Base-by-base conservation (phyloP, 53 echinoderm and acorn worm genomes). In the Hippasteria phrygiana region DNA sequence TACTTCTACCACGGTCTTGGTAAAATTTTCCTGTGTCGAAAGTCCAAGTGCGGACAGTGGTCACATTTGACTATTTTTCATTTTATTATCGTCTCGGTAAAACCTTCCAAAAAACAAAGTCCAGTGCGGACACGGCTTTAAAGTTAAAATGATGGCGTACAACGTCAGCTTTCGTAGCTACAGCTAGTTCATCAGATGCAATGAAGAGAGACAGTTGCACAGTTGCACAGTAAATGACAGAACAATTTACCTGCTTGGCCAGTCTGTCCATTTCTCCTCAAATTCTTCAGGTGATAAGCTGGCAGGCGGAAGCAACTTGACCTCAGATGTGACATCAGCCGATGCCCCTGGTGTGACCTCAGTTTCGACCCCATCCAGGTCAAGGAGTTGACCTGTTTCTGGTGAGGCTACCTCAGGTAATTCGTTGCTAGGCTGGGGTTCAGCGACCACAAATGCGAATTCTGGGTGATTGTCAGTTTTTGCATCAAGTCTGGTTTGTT, bases 181-280 rank as follows among this genome's bases (percentile, higher is more conserved):
- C n/a, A n/a, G n/a, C n/a, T n/a, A n/a, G n/a, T n/a, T n/a, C n/a
- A n/a, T n/a, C n/a, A n/a, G n/a, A n/a, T n/a, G n/a, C n/a, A n/a
- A n/a, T n/a, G n/a, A n/a, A n/a, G n/a, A n/a, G n/a, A n/a, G n/a
- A n/a, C n/a, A n/a, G n/a, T n/a, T n/a, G n/a, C n/a, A n/a, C n/a
- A n/a, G n/a, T n/a, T n/a, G n/a, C n/a, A n/a, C n/a, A n/a, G n/a
- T n/a, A n/a, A n/a, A n/a, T n/a, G n/a, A n/a, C n/a, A n/a, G n/a
- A n/a, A n/a, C n/a, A n/a, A n/a, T n/a, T 59, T 89, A 96, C 97
- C 93, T 78, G 38, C 88, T 90, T 35, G 77, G 56, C 90, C 91
- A 92, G 14, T 40, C 28, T 13, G 78, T 92, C 97, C 97, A 96
- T 20, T 85, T 92, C 62, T 77, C 87, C 77, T 96, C 97, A 95